phyloP scores from a whole-genome alignment of 1,140 invertebrate genomes.

The Sarcophaga bullata region DNA sequence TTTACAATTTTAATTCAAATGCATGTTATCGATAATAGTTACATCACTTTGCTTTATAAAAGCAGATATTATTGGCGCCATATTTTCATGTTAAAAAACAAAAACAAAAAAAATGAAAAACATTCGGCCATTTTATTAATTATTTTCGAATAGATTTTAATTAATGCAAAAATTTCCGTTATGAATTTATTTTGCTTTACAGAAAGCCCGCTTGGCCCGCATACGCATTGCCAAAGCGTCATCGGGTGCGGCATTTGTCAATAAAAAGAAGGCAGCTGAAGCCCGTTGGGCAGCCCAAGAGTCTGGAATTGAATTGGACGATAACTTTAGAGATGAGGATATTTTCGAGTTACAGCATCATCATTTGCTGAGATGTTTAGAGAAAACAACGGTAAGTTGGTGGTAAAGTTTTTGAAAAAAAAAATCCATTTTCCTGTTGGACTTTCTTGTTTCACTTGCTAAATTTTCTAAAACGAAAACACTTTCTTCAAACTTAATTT shows the following conservation, averaged over 20 bases:
- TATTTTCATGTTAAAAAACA: too few species aligned
- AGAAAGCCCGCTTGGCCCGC: conserved; percentile 98
- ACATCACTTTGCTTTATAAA: too few species aligned
- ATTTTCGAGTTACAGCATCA: conserved; percentile 99
- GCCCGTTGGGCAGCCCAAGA: conserved; percentile 91
- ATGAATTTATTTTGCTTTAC: conserved; percentile 59
- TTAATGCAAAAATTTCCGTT: not conserved
- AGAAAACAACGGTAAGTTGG: conserved; percentile 93
- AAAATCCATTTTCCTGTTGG: not conserved
- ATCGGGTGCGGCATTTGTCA: conserved; percentile 97
- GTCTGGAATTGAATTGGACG: conserved; percentile 88
- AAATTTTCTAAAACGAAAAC: not conserved
- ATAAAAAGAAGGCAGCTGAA: conserved; percentile 99
- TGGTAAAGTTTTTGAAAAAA: not conserved
- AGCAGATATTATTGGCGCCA: too few species aligned
- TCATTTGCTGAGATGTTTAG: conserved; percentile 95
- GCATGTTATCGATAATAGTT: too few species aligned
- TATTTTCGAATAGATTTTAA: too few species aligned
- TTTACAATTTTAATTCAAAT: too few species aligned
- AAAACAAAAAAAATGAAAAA: too few species aligned
- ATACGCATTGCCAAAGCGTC: conserved; percentile 99
- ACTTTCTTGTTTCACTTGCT: conserved; percentile 12
- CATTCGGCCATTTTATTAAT: too few species aligned
- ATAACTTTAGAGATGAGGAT: conserved; percentile 91
- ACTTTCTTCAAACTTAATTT: not conserved